Evolutionary conservation across 2,888 invertebrate species (phyloP), one percentile per base, ranked within the genome.

Genomic region (Nysson spinosus): DNA sequence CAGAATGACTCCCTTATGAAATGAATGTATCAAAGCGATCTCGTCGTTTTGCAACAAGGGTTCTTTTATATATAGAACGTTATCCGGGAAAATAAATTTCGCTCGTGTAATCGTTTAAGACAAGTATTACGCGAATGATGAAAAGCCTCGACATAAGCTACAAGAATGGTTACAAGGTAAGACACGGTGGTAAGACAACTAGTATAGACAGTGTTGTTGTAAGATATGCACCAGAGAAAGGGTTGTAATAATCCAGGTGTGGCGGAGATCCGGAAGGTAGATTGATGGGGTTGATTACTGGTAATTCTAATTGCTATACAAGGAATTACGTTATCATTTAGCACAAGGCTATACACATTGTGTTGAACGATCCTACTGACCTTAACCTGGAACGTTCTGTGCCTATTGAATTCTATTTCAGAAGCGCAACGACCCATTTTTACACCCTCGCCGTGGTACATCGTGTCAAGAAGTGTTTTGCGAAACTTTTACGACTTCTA

Each of bases 351-450:
- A n/a, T 26, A 39, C 19, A 19, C 32, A 39, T 7, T 22, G 20
- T 12, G 19, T 32, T 34, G 42, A 56, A 61, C 28, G 32, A 60
- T 50, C 43, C 22, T 12, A 20, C 1, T 26, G 43, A 65, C 65
- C 65, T 66, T 52, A 47, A 43, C 58, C 58, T 9, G 9, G 34
- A 43, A 58, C 19, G 32, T 35, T n/a, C n/a, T n/a, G n/a, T 16
- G 7, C 5, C 47, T 44, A 52, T 52, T 44, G 28, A 47, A 43
- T 39, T 51, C 47, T 34, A 28, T 43, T 52, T 22, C 52, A 52
- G 28, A 57, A 17, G 50, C 34, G 57, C 49, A 26, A 57, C 51
- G 56, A 56, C 50, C 64, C 42, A 47, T 66, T 66, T 65, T 26
- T 49, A 17, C 14, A 42, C 11, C 35, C 35, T 63, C 55, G 39